These are phyloP conservation scores for Ganaspis brasiliensis DNA, from an alignment of 2,888 invertebrate species.

Conservation along the genomic window DNA sequence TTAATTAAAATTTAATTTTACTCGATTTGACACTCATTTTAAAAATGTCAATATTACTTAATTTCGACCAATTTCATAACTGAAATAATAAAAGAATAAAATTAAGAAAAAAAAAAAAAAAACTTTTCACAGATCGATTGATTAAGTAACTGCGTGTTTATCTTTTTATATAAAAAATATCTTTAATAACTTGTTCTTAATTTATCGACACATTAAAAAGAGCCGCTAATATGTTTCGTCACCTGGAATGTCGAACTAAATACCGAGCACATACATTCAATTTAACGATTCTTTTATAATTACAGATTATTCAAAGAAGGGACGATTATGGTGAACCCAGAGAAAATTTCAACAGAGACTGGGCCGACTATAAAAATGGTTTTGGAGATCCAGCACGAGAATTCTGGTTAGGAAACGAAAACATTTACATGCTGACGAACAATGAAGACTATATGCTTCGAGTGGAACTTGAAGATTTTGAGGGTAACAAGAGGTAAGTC, in stretches of 20 bases:
- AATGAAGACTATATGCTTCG: conserved; percentile 94
- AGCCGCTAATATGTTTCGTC: conserved; percentile 2
- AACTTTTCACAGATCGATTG: neutral
- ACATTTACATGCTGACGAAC: conserved; percentile 95
- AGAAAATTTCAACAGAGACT: conserved; percentile 95
- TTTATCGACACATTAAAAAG: conserved; percentile 9
- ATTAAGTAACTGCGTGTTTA: neutral
- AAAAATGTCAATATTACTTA: neutral
- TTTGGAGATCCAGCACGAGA: conserved; percentile 95
- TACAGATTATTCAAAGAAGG: conserved; percentile 93
- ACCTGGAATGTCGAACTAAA: conserved; percentile 5
- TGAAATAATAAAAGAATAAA: neutral
- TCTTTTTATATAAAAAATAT: neutral
- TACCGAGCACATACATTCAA: neutral
- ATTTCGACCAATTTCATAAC: neutral
- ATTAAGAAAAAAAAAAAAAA: neutral
- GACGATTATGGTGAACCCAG: conserved; percentile 94
- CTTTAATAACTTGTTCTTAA: conserved; percentile 18
- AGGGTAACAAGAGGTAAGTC: conserved; percentile 93
- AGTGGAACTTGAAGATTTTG: conserved; percentile 95
- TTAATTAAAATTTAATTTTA: too few species aligned
- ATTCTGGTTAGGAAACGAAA: conserved; percentile 96
- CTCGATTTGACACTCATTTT: too few species aligned
- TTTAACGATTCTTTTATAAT: conserved; percentile 40
- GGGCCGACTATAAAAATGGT: conserved; percentile 96